These are phyloP conservation scores for Pteronotus mesoamericanus DNA, from an alignment of 2,797 vertebrate species.

Conservation along the genomic window DNA sequence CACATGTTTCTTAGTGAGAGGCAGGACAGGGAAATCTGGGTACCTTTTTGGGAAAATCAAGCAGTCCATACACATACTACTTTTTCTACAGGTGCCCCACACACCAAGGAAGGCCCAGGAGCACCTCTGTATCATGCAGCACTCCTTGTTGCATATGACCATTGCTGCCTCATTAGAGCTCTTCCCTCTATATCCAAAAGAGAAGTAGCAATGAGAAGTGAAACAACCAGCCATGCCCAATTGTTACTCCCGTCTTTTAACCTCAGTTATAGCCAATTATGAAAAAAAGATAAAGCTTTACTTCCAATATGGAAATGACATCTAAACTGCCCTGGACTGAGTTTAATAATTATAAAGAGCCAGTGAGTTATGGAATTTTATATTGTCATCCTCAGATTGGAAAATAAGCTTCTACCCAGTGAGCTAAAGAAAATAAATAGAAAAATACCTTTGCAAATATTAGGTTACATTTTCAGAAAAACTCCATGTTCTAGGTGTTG, in stretches of 20 bases:
- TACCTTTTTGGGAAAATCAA: not conserved
- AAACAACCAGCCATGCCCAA: rapidly evolving
- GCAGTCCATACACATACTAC: rapidly evolving
- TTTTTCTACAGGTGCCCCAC: rapidly evolving
- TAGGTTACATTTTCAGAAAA: not conserved
- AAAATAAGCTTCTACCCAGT: not conserved
- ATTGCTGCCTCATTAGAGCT: not conserved
- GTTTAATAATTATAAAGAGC: not conserved
- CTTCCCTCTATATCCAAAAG: not conserved
- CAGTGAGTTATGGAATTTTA: not conserved
- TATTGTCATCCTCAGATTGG: not conserved
- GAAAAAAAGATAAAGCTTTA: not conserved
- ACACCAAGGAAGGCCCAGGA: too few relatives aligned
- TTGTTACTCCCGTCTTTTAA: not conserved
- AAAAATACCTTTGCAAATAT: not conserved
- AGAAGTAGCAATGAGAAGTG: not conserved
- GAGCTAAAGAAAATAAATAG: not conserved
- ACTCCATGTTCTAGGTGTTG: not conserved
- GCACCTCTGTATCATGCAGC: too few relatives aligned
- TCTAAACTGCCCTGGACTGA: not conserved
- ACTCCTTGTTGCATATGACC: too few relatives aligned
- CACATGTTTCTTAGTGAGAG: not conserved
- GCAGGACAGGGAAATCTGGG: not conserved
- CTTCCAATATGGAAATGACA: not conserved
- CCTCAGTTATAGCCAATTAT: not conserved